Percentiles rank a stretch among this genome's conserved stretches.
Evolutionary conservation across 2,888 invertebrate genomes (phyloP).

Genomic region (Drosophila neutralis): DNA sequence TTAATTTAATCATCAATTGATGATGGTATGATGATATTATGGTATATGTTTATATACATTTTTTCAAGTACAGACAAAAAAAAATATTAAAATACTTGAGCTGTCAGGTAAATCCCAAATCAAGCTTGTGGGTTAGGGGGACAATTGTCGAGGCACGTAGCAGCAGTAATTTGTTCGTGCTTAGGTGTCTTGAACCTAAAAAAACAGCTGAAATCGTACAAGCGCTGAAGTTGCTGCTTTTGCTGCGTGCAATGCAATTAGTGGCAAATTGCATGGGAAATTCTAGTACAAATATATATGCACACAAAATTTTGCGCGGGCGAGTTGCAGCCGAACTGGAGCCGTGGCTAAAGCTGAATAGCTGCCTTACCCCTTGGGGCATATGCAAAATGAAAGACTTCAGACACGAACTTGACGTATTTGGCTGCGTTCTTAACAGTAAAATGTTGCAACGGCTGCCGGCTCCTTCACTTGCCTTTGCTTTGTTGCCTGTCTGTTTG

Average conservation of each 20-base stretch:
- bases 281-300: constrained; percentile 64
- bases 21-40: not conserved
- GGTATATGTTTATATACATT: not conserved
- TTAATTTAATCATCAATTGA: not conserved
- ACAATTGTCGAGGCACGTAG: constrained; percentile 47
- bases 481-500: constrained; percentile 3
- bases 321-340: constrained; percentile 26
- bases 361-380: constrained; percentile 28
- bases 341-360: constrained; percentile 7
- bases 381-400: constrained; percentile 66
- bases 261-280: constrained; percentile 77
- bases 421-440: constrained; percentile 68
- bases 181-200: constrained; percentile 60
- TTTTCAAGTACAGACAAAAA: not conserved
- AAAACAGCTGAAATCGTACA: constrained; percentile 49
- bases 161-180: constrained; percentile 57
- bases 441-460: constrained; percentile 38
- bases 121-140: not conserved
- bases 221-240: constrained; percentile 23
- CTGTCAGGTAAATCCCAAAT: not conserved
- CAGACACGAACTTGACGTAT: constrained; percentile 72
- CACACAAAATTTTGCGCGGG: constrained; percentile 55
- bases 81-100: not conserved
- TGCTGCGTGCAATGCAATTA: constrained; percentile 77
- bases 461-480: constrained; percentile 39